These are phyloP conservation scores for Apotomis turbidana DNA, from an alignment of 2,888 invertebrate species.

Conservation along the genomic window DNA sequence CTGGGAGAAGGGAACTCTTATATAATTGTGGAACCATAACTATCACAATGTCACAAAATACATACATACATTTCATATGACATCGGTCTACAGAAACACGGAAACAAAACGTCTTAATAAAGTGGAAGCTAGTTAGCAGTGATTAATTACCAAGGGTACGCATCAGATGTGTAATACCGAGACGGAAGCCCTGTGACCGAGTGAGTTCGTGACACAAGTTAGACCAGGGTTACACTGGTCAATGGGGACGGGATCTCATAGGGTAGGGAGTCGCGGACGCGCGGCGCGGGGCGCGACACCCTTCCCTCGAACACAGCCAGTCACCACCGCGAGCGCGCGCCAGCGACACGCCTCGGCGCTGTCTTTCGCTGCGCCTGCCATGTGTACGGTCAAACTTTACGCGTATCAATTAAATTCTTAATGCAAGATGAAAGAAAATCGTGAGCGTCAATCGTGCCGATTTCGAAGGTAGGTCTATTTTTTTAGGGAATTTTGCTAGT, in stretches of 20 bases:
- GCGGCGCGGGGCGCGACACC: slow-evolving; percentile 46
- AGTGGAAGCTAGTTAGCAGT: background rate
- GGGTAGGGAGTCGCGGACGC: slow-evolving; percentile 24
- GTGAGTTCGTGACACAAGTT: slow-evolving; percentile 28
- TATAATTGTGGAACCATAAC: too few relatives aligned
- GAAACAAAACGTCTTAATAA: background rate
- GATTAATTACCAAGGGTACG: background rate
- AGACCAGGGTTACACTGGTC: slow-evolving; percentile 39
- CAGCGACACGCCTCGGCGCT: slow-evolving; percentile 45
- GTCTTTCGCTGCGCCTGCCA: slow-evolving; percentile 56
- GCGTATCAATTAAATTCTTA: slow-evolving; percentile 52
- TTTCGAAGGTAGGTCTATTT: slow-evolving; percentile 55
- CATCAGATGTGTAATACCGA: background rate
- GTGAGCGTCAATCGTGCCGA: slow-evolving; percentile 47
- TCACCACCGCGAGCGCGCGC: slow-evolving; percentile 54
- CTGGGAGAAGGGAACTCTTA: too few relatives aligned
- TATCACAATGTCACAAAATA: too few relatives aligned
- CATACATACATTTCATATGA: too few relatives aligned
- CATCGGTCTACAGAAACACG: too few relatives aligned
- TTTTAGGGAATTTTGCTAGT: background rate
- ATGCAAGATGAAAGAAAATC: slow-evolving; percentile 58
- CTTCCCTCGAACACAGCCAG: slow-evolving; percentile 49
- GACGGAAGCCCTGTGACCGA: background rate
- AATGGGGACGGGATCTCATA: slow-evolving; percentile 3
- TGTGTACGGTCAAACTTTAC: slow-evolving; percentile 70